Conservation (phyloP, 1,140 invertebrate species). For the Laupala kohalensis region DNA sequence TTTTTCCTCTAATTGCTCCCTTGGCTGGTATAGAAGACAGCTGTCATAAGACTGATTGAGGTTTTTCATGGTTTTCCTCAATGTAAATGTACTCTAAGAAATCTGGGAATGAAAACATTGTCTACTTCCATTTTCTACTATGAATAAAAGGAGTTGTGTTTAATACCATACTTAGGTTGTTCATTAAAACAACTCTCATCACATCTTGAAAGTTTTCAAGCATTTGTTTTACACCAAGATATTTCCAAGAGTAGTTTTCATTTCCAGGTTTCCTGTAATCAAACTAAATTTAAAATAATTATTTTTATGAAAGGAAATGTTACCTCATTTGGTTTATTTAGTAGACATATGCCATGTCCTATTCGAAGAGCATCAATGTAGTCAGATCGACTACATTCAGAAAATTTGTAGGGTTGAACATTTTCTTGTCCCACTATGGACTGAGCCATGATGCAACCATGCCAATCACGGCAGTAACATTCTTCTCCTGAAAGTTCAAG, state of each 20-base stretch:
- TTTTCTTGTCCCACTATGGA: slow-evolving; percentile 81
- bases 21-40: no score
- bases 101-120: neutral
- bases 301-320: neutral
- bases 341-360: slow-evolving; percentile 70
- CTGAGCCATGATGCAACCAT: slow-evolving; percentile 90
- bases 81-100: neutral
- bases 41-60: neutral
- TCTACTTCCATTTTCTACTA: no score
- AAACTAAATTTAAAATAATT: neutral
- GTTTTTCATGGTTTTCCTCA: neutral
- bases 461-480: slow-evolving; percentile 83
- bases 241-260: no score
- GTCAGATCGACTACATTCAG: slow-evolving; percentile 73
- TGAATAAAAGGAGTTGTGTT: no score
- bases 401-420: slow-evolving; percentile 87
- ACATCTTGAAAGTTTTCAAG: no score
- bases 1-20: no score
- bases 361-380: slow-evolving; percentile 66
- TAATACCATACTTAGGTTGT: no score
- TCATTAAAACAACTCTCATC: no score
- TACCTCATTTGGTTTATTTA: slow-evolving; percentile 79
- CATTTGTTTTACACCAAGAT: no score
- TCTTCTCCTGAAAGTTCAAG: slow-evolving; percentile 38
- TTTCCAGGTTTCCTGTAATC: neutral